These are phyloP conservation scores for Tachina grossa DNA, from an alignment of 2,888 invertebrate genomes.

Conservation along the genomic window DNA sequence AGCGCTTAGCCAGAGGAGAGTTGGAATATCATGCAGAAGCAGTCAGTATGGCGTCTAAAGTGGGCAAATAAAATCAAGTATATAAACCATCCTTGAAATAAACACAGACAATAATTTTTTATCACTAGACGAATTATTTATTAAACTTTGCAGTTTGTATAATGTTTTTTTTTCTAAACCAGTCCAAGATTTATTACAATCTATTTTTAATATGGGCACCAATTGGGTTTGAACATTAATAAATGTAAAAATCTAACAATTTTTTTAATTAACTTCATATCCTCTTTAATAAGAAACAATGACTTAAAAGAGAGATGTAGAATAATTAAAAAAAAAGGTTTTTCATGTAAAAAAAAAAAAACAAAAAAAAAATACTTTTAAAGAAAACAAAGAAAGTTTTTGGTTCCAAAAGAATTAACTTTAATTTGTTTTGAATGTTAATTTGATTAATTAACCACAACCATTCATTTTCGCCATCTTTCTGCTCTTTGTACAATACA, in stretches of 20 bases:
- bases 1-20: neutral
- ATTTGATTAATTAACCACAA: conserved; percentile 67
- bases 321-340: neutral
- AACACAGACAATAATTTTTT: conserved; percentile 18
- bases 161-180: conserved; percentile 5
- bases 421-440: conserved; percentile 66
- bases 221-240: conserved; percentile 39
- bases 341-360: neutral
- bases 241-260: neutral
- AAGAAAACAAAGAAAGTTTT: conserved; percentile 20
- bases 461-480: conserved; percentile 19
- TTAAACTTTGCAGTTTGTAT: neutral
- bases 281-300: conserved; percentile 1
- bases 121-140: conserved; percentile 10
- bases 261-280: neutral
- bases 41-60: conserved; percentile 63
- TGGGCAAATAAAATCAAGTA: conserved; percentile 28
- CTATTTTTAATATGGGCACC: neutral
- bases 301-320: neutral
- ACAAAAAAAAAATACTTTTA: neutral
- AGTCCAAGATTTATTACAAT: conserved; percentile 55
- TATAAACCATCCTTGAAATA: conserved; percentile 23
- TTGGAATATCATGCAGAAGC: conserved; percentile 40
- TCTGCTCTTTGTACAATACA: neutral
- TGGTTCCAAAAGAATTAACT: conserved; percentile 31